These are phyloP conservation scores for Sarcophaga rosellei DNA, from an alignment of 2,888 invertebrate genomes.

Conservation along the genomic window DNA sequence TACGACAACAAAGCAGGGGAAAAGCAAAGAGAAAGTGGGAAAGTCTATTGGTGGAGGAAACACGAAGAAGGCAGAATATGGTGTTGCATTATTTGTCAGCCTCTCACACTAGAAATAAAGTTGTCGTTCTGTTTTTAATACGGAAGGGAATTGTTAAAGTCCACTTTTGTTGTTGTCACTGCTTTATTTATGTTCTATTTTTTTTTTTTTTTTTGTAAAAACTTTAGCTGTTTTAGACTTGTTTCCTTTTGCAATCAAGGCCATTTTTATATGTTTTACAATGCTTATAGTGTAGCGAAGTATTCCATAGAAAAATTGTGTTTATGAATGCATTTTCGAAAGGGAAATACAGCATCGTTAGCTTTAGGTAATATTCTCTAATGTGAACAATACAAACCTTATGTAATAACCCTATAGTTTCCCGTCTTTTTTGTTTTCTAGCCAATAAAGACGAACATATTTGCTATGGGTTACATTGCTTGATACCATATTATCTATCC, in stretches of 20 bases:
- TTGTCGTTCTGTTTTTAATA: slow-evolving; percentile 6
- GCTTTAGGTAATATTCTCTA: slow-evolving; percentile 23
- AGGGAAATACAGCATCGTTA: not conserved
- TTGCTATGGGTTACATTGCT: not conserved
- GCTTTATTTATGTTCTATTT: not conserved
- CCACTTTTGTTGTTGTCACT: slow-evolving; percentile 1
- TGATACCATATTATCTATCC: not conserved
- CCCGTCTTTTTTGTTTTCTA: not conserved
- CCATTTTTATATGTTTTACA: slow-evolving; percentile 15
- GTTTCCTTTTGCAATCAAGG: slow-evolving; percentile 37
- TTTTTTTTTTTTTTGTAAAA: not conserved
- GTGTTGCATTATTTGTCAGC: not conserved
- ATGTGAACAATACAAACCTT: not conserved
- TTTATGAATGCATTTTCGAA: not conserved
- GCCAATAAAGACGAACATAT: not conserved
- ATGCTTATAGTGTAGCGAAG: not conserved
- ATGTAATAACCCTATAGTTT: not conserved
- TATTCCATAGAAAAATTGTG: slow-evolving; percentile 8
- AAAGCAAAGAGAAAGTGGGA: not conserved
- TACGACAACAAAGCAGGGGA: not conserved
- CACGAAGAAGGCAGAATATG: not conserved
- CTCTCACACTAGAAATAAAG: slow-evolving; percentile 5
- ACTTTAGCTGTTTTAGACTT: slow-evolving; percentile 28
- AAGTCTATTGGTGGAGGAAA: not conserved
- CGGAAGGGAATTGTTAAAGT: slow-evolving; percentile 10